Conservation (phyloP, 2,888 invertebrate genomes). For the Melitaea athalia region DNA sequence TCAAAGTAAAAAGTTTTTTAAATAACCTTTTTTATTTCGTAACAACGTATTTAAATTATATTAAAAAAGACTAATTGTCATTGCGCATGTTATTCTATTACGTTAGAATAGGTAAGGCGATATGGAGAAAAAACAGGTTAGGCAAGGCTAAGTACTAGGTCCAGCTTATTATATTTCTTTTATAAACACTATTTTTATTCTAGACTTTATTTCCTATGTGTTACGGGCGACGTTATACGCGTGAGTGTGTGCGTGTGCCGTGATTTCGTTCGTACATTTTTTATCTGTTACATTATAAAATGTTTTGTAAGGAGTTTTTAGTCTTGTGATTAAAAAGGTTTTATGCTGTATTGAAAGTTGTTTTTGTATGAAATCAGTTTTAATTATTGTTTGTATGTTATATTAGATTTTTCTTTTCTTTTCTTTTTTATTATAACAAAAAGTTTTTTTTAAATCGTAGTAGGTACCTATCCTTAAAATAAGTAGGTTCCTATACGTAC, state of each 20-base stretch:
- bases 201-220: conserved; percentile 20
- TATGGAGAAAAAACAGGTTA: conserved; percentile 75
- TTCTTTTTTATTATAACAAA: not conserved
- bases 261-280: conserved; percentile 21
- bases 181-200: conserved; percentile 29
- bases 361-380: no score
- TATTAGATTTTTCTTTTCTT: not conserved
- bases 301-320: conserved; percentile 1
- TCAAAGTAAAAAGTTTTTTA: not conserved
- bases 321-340: not conserved
- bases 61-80: conserved; percentile 35
- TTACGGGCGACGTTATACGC: conserved; percentile 23
- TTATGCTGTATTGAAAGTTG: not conserved
- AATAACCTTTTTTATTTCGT: not conserved
- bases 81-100: conserved; percentile 40
- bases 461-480: no score
- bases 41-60: conserved; percentile 16
- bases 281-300: conserved; percentile 18
- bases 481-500: no score
- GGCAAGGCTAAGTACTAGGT: conserved; percentile 44
- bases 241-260: not conserved
- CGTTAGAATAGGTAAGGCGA: conserved; percentile 56
- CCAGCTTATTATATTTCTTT: conserved; percentile 65
- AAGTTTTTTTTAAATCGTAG: no score
- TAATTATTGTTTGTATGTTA: not conserved